Conservation (phyloP, 2,888 invertebrate genomes). For the Dolomedes plantarius region DNA sequence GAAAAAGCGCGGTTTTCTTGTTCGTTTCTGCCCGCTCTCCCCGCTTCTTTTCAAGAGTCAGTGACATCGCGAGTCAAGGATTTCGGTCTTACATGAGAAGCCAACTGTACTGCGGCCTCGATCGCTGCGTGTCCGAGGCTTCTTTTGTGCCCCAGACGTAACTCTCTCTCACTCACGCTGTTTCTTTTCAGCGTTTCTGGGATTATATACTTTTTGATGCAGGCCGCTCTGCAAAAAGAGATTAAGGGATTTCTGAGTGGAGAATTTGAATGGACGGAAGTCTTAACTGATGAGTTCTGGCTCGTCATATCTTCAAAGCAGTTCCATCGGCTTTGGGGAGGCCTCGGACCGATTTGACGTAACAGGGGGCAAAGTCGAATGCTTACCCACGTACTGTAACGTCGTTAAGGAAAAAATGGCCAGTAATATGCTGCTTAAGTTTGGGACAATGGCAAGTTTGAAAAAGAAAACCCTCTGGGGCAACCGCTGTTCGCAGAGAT, state of each 20-base stretch:
- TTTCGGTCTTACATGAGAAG: conserved; percentile 8
- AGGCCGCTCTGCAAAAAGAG: background rate
- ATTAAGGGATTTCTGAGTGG: background rate
- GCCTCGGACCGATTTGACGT: background rate
- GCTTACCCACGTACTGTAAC: no score
- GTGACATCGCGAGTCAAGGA: background rate
- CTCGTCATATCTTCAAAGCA: background rate
- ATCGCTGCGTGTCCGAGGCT: background rate
- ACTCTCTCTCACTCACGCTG: background rate
- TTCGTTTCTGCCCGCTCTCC: no score
- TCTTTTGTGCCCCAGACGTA: background rate
- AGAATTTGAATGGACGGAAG: background rate
- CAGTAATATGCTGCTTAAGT: no score
- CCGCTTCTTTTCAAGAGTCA: background rate
- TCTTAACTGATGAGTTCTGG: background rate
- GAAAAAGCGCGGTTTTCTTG: no score
- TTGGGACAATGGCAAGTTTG: no score
- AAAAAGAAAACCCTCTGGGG: no score
- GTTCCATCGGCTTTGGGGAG: background rate
- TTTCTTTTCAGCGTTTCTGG: background rate
- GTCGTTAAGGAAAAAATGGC: no score
- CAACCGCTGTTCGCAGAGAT: no score
- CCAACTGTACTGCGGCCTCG: background rate
- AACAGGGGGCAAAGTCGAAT: no score
- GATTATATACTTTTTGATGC: background rate